Base-by-base conservation (phyloP, 2,113 vertebrate species). In the Balaeniceps rex region DNA sequence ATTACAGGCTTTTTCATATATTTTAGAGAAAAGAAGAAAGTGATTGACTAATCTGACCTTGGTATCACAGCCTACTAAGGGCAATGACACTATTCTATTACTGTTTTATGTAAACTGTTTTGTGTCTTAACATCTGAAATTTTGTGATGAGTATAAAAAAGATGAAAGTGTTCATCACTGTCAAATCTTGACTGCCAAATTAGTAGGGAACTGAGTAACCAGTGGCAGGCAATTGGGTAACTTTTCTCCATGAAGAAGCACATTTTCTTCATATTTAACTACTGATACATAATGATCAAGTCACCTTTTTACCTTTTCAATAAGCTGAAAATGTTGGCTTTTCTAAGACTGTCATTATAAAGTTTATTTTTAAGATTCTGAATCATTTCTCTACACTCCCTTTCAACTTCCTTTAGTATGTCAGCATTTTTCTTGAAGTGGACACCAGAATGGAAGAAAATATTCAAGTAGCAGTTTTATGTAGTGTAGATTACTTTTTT, bases 211-310 rank as follows among this genome's bases (percentile, higher is more conserved):
- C 4, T 70, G 29, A 68, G 8, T 15, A 90, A 64, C 9, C 10
- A 55, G 28, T 21, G 25, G 33, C 10, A 78, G 40, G 49, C 3
- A 78, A 64, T 1, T 61, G 42, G 72, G 17, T 25, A 69, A 75
- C 13, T 76, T 78, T 79, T 64, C 24, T 54, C 36, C 18, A 22
- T 54, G 14, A 2, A 58, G 19, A 79, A 54, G 7, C n/a, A 83
- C 4, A 22, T 60, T 87, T 83, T 61, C 21, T 54, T 60, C 23
- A 22, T 66, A 33, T 66, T 47, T 40, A 46, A 71, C 21, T 58
- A 33, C 6, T 25, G 12, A 66, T 49, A 28, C 0, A 2, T 3
- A 69, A 24, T 0, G 0, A 79, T 54, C 10, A 47, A 69, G 7
- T 42, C 19, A 46, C 10, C 6, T 61, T 83, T 70, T 46, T 14